Percentiles rank a stretch among this genome's conserved stretches.
These are phyloP conservation scores for Stegostoma tigrinum DNA, from an alignment of 2,113 vertebrate genomes.

Conservation along the genomic window DNA sequence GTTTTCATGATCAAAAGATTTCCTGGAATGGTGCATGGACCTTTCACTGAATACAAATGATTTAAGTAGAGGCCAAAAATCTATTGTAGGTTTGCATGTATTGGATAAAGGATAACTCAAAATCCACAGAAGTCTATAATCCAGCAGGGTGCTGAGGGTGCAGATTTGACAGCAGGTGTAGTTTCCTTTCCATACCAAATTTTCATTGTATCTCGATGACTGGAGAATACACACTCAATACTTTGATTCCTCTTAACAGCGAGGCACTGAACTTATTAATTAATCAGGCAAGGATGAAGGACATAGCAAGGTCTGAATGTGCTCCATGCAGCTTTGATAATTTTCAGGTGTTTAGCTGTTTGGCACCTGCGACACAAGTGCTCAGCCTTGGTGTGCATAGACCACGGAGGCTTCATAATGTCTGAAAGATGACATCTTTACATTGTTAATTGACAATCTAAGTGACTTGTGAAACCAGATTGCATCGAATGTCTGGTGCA, in stretches of 20 bases:
- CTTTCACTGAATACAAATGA: no score
- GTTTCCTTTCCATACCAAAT: neutral
- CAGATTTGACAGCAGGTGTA: neutral
- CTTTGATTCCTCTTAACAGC: neutral
- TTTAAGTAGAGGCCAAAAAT: no score
- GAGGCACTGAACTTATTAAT: neutral
- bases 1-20: no score
- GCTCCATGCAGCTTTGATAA: neutral
- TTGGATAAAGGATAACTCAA: no score
- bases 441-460: neutral
- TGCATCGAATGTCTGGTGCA: neutral
- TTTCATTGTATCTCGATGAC: neutral
- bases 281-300: neutral
- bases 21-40: no score
- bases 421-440: neutral
- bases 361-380: neutral
- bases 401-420: neutral
- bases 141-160: no score
- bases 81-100: no score
- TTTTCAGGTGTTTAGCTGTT: neutral
- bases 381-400: neutral
- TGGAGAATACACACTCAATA: neutral
- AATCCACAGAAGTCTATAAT: no score
- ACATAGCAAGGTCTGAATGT: neutral
- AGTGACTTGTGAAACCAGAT: neutral